phyloP scores from a whole-genome alignment of 2,113 vertebrate genomes.

The Pongo pygmaeus region DNA sequence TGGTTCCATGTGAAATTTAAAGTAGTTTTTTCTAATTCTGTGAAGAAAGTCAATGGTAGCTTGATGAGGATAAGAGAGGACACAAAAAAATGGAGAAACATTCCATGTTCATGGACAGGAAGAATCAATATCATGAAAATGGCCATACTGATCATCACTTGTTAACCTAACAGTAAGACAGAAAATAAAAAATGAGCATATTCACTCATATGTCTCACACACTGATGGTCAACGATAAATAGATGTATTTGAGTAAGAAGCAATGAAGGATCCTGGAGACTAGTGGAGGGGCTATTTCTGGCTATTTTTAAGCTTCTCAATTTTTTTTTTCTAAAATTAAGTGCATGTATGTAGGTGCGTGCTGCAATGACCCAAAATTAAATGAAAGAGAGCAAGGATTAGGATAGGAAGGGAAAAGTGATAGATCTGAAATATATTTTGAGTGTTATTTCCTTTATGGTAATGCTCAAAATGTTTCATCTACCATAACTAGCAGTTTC shows the following conservation, averaged over 20 bases:
- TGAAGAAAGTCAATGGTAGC: too few relatives aligned
- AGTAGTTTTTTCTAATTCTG: too few relatives aligned
- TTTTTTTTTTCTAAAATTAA: not conserved
- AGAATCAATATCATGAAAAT: too few relatives aligned
- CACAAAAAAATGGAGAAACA: too few relatives aligned
- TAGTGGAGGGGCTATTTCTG: not conserved
- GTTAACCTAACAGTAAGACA: too few relatives aligned
- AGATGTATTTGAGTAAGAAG: not conserved
- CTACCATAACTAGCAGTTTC: not conserved
- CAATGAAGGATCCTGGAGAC: not conserved
- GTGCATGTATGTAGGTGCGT: not conserved
- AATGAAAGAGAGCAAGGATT: constrained; percentile 20
- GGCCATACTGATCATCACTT: too few relatives aligned
- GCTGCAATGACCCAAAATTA: not conserved
- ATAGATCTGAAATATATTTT: not conserved
- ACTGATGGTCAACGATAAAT: not conserved
- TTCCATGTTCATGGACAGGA: too few relatives aligned
- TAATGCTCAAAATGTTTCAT: constrained; percentile 33
- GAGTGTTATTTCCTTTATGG: constrained; percentile 15
- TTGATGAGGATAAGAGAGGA: too few relatives aligned
- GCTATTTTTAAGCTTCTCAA: not conserved
- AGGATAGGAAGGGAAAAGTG: not conserved
- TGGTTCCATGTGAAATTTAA: too few relatives aligned
- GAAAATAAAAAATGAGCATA: not conserved
- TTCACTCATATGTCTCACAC: not conserved